Evolutionary conservation across 2,797 vertebrate genomes (phyloP), one percentile per base, ranked within the genome.

Genomic region (Smutsia temminckii): DNA sequence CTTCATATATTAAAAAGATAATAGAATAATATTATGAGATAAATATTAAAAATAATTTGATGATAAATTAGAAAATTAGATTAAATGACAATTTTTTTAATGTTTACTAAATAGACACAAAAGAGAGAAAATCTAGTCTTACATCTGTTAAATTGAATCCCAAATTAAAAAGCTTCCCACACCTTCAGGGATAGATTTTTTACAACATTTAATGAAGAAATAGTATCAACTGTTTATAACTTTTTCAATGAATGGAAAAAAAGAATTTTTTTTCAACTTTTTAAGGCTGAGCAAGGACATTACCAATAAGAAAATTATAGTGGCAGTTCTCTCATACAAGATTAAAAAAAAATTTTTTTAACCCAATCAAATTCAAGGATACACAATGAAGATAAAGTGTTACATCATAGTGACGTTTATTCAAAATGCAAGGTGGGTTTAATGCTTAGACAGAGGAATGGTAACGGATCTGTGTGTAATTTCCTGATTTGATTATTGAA

Each of bases 341-440:
- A 46, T 46, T 46, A 12, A 46, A 46, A 46, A 61, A 55, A 66
- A 61, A 3, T 18, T 74, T 75, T 77, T 68, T 32, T 83, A 84
- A 78, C 23, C 11, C 37, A 83, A 77, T 84, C 9, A 77, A 83
- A 72, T 84, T 32, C 16, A 71, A 40, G 37, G 53, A 77, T 29
- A 74, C 40, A 59, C 37, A 75, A 79, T 42, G 68, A 87, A 23
- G 55, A 64, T 72, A 71, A 68, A 61, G 75, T 27, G 53, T 46
- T 40, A 61, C 2, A 7, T 74, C 57, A 49, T 40, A 63, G 21
- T n/a, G 51, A 18, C 14, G n/a, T 59, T 71, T 94, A 77, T 89
- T 57, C 46, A 90, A 92, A 83, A 94, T 81, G 42, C 49, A 89
- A 85, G 27, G 53, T 80, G 85, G 42, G 79, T 27, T 93, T 64